Evolutionary conservation across 2,888 invertebrate genomes (phyloP).

Genomic region (Diaprepes abbreviatus): DNA sequence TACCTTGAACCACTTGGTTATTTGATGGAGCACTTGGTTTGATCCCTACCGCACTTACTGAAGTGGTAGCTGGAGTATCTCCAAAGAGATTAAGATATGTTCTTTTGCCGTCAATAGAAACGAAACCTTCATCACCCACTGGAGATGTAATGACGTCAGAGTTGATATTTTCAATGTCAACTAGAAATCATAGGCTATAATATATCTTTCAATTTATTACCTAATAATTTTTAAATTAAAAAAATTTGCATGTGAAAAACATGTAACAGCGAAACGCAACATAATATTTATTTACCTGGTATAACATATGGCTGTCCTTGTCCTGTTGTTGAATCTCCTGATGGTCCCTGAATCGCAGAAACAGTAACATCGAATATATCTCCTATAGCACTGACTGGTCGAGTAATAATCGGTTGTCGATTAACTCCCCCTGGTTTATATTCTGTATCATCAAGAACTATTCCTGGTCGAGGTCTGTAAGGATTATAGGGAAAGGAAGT

Average conservation of each 20-base stretch:
- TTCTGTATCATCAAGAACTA: constrained; percentile 87
- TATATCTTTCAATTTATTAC: too few species aligned
- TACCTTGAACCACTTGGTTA: constrained; percentile 68
- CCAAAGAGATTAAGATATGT: constrained; percentile 90
- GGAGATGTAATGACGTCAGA: constrained; percentile 84
- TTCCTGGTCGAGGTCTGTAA: constrained; percentile 86
- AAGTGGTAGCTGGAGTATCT: constrained; percentile 66
- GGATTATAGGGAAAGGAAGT: constrained; percentile 70
- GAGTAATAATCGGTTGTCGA: constrained; percentile 62
- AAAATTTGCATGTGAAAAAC: too few species aligned
- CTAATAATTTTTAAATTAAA: too few species aligned
- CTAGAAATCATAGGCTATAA: constrained; percentile 61
- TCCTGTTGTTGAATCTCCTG: constrained; percentile 72
- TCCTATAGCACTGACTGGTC: constrained; percentile 72
- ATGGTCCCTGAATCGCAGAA: constrained; percentile 82
- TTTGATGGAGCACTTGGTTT: constrained; percentile 64
- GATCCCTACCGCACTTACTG: constrained; percentile 60
- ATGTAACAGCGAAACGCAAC: too few species aligned
- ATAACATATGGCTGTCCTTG: constrained; percentile 70
- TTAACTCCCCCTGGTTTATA: constrained; percentile 77
- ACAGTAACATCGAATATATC: constrained; percentile 92
- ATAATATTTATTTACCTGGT: constrained; percentile 64
- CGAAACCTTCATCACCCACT: constrained; percentile 86
- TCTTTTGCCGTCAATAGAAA: constrained; percentile 91
- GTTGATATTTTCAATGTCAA: constrained; percentile 70